Percentiles rank a stretch among this genome's conserved stretches.
These are phyloP conservation scores for Sapayoa aenigma DNA, from an alignment of 2,113 vertebrate genomes.

Conservation along the genomic window DNA sequence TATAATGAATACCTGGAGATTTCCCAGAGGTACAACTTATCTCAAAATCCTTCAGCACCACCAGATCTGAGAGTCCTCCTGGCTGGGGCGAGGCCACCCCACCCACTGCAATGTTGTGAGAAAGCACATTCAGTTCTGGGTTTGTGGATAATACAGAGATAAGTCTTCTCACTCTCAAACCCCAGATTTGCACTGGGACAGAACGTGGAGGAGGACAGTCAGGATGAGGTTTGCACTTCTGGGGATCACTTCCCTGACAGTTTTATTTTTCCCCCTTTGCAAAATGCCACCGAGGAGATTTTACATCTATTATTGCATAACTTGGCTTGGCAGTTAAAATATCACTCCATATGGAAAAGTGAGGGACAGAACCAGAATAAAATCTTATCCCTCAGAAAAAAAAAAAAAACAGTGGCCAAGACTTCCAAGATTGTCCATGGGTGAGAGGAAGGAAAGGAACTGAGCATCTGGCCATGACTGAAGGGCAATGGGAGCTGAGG, in stretches of 20 bases:
- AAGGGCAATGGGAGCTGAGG: not conserved
- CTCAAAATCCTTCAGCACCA: not conserved
- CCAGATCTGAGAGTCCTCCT: not conserved
- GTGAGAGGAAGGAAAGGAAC: not conserved
- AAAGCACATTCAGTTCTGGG: not conserved
- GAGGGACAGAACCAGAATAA: not conserved
- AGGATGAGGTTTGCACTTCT: not conserved
- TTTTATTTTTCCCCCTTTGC: not conserved
- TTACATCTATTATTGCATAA: not conserved
- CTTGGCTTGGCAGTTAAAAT: not conserved
- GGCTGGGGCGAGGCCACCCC: not conserved
- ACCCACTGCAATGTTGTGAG: not conserved
- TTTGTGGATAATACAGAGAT: not conserved
- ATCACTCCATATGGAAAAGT: not conserved
- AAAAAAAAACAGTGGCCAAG: not conserved
- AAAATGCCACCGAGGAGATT: not conserved
- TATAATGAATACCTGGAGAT: not conserved
- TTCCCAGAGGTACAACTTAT: constrained; percentile 23
- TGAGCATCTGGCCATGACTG: not conserved
- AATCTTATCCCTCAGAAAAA: not conserved
- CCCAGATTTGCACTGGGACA: not conserved
- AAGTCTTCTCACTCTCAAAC: not conserved
- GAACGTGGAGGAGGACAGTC: not conserved
- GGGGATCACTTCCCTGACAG: not conserved
- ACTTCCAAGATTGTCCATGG: not conserved